Conservation (phyloP, 23 tunicate genomes). For the Trididemnum nubilum region DNA sequence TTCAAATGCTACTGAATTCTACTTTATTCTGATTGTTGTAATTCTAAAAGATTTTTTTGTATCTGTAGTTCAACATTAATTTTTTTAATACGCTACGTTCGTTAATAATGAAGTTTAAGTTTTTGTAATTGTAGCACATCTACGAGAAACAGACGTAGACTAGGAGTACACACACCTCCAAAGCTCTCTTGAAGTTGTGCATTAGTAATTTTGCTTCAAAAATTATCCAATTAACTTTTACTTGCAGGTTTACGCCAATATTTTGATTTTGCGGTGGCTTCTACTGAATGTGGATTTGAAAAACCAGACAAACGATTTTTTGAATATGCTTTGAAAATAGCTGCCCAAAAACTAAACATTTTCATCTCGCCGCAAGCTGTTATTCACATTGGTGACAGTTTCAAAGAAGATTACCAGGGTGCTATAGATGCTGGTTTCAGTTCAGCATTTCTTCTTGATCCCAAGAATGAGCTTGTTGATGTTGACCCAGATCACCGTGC, state of each 20-base stretch:
- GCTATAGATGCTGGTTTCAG: constrained; percentile 26
- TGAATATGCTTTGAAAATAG: constrained; percentile 28
- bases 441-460: constrained; percentile 14
- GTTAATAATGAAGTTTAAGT: no score
- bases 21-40: no score
- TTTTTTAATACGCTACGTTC: no score
- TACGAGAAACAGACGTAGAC: no score
- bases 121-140: no score
- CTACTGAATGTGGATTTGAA: constrained; percentile 40
- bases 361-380: neutral
- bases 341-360: neutral
- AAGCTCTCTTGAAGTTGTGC: no score
- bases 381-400: constrained; percentile 27
- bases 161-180: no score
- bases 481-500: constrained; percentile 14
- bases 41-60: no score
- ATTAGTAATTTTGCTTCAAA: no score
- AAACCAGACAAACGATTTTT: constrained; percentile 50
- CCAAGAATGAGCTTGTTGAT: neutral
- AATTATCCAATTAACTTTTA: no score
- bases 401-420: constrained; percentile 29
- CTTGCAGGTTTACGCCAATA: constrained; percentile 4
- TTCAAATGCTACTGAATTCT: no score
- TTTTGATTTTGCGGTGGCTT: constrained; percentile 45
- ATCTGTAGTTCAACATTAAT: no score